Percentiles rank a stretch among this genome's conserved stretches.
These are phyloP conservation scores for Drosophila robusta DNA, from an alignment of 2,888 invertebrate species.

Conservation along the genomic window DNA sequence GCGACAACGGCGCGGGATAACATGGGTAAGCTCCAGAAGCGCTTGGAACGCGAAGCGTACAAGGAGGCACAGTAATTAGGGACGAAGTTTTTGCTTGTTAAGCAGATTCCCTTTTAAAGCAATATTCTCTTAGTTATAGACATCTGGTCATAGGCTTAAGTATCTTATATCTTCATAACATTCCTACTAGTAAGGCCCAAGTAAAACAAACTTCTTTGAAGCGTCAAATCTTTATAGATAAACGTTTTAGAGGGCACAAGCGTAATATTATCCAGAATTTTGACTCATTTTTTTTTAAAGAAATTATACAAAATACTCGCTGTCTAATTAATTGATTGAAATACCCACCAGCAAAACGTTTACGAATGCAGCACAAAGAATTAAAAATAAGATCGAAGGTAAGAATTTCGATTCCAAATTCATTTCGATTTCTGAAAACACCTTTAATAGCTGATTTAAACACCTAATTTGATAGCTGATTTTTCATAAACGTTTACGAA, in stretches of 20 bases:
- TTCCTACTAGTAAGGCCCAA: neutral
- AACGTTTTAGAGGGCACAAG: conserved; percentile 1
- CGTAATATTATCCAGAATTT: conserved; percentile 1
- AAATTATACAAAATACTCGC: neutral
- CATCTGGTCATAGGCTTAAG: conserved; percentile 42
- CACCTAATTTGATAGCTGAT: too few relatives aligned
- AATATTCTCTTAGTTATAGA: neutral
- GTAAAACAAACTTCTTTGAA: too few relatives aligned
- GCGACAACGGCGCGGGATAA: conserved; percentile 90
- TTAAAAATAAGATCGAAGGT: too few relatives aligned
- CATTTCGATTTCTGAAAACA: too few relatives aligned
- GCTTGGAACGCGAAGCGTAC: conserved; percentile 54
- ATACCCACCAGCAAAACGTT: neutral
- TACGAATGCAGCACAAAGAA: neutral
- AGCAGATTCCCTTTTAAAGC: neutral
- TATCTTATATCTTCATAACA: neutral
- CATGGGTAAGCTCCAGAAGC: conserved; percentile 86
- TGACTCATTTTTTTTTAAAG: neutral
- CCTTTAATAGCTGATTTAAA: too few relatives aligned
- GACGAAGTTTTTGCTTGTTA: neutral
- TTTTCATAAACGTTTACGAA: neutral
- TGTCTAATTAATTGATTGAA: neutral
- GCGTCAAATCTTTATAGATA: neutral
- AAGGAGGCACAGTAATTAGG: conserved; percentile 7
- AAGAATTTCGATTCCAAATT: too few relatives aligned